phyloP scores from a whole-genome alignment of 2,797 vertebrate genomes.

The Crax fasciolata region DNA sequence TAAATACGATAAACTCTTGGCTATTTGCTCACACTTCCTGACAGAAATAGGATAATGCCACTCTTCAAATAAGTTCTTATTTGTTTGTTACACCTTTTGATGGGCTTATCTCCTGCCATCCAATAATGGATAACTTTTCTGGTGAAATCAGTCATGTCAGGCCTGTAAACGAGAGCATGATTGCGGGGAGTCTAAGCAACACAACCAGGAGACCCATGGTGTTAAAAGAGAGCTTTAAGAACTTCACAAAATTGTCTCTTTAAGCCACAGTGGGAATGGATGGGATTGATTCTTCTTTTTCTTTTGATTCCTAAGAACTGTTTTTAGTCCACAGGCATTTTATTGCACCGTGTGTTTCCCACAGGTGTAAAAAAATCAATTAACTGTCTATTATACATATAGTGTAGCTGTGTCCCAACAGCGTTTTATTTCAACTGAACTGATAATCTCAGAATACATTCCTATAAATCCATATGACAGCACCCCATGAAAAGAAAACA shows the following conservation, averaged over 20 bases:
- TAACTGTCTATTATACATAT: not conserved
- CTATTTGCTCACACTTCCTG: conserved; percentile 62
- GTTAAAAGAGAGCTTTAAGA: conserved; percentile 49
- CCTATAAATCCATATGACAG: not conserved
- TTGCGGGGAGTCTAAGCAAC: conserved; percentile 21
- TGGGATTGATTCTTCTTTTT: conserved; percentile 45
- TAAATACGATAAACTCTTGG: conserved; percentile 59
- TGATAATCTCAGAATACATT: not conserved
- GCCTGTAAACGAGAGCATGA: conserved; percentile 42
- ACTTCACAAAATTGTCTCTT: conserved; percentile 34
- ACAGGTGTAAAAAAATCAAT: not conserved
- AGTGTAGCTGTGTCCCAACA: not conserved
- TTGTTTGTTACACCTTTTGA: conserved; percentile 74
- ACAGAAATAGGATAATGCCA: conserved; percentile 73
- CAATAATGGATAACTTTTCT: conserved; percentile 67
- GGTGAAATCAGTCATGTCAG: conserved; percentile 56
- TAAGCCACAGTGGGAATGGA: conserved; percentile 12
- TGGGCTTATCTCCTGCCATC: conserved; percentile 72
- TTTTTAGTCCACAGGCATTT: not conserved
- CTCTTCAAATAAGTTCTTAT: conserved; percentile 73
- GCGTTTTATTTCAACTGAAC: not conserved
- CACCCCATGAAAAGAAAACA: not conserved
- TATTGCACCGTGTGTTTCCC: not conserved
- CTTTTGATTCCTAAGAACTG: conserved; percentile 43
- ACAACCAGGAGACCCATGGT: not conserved